Evolutionary conservation across 2,888 invertebrate genomes (phyloP), one percentile per base, ranked within the genome.

Genomic region (Amphipyra berbera): DNA sequence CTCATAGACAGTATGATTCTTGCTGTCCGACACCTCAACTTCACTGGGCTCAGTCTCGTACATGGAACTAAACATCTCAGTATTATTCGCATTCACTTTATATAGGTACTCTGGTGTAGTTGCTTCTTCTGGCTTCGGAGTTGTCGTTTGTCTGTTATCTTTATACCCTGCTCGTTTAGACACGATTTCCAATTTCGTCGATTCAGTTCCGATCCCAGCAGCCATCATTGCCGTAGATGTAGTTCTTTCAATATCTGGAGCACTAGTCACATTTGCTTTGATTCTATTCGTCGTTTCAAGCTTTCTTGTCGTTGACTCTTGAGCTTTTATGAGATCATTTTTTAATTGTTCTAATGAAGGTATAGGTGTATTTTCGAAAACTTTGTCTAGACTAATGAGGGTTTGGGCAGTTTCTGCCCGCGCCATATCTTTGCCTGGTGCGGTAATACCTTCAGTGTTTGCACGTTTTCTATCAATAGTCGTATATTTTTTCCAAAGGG

Each of bases 161-260:
- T 91, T 73, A 68, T 85, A 93, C 5, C 93, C 93, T 41, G 88
- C 93, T 68, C 92, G 82, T 78, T 84, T 90, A 7, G 92, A 83
- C 13, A 91, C 81, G 10, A 83, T 81, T 14, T 84, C 88, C 41
- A 73, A 53, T 53, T 77, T 79, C 12, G 59, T 52, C 6, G 50
- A 53, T 46, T 58, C 44, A 12, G 13, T 62, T n/a, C 50, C 41
- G 13, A 6, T 21, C n/a, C 41, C 41, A 27, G 47, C 8, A 14
- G 9, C 8, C 15, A 69, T 61, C 30, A 48, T 44, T 59, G 50
- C 42, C 13, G 64, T 53, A 13, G 49, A 35, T 45, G 56, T 48
- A 12, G 42, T 45, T 53, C 35, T 45, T 54, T 66, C 57, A 37
- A 46, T 30, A 21, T 30, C 42, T 37, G 47, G 9, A 48, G 42